Evolutionary conservation across 2,888 invertebrate species (phyloP).

Genomic region (Tetranychus piercei): DNA sequence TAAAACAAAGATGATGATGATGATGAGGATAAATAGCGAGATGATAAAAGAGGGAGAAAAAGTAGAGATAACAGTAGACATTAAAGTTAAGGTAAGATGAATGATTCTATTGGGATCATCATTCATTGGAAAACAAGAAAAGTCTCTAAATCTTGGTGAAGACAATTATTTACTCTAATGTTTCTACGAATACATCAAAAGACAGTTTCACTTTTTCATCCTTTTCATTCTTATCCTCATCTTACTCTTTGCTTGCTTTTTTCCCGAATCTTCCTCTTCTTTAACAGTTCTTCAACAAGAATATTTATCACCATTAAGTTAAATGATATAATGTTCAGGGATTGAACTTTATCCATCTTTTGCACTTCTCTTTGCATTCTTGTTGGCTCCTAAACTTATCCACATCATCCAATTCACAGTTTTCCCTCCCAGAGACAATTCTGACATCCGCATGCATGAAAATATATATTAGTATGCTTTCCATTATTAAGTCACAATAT

Average conservation of each 20-base stretch:
- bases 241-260: neutral
- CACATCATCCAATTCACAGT: neutral
- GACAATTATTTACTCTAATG: neutral
- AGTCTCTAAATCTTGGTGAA: neutral
- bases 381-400: too few species aligned
- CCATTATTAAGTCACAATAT: too few species aligned
- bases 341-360: too few species aligned
- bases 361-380: too few species aligned
- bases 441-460: too few species aligned
- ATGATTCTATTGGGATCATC: neutral
- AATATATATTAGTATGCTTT: too few species aligned
- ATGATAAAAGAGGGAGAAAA: neutral
- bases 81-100: constrained; percentile 1
- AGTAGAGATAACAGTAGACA: neutral
- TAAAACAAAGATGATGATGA: neutral
- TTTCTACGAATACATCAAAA: neutral
- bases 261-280: neutral
- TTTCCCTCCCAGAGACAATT: neutral
- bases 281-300: neutral
- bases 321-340: neutral
- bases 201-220: neutral
- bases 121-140: constrained; percentile 1
- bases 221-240: neutral
- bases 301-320: neutral
- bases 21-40: neutral